Evolutionary conservation across 1,140 invertebrate genomes (phyloP), one percentile per base, ranked within the genome.

Genomic region (Sitophilus oryzae): DNA sequence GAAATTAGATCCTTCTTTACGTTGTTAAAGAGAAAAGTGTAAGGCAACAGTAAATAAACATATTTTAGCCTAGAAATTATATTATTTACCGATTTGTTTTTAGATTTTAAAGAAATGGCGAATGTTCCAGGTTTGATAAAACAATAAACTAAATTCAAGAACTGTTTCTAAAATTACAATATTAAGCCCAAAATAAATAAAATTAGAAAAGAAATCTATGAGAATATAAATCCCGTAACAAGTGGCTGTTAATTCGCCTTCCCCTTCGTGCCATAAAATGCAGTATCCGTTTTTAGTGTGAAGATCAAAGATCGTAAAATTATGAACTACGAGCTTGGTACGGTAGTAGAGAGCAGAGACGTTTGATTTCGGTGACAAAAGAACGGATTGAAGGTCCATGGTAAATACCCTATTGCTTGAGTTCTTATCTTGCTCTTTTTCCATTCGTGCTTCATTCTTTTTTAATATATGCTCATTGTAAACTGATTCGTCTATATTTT

Each of bases 391-490:
- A 11, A 56, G 41, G 18, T 58, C 46, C 50, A 58, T 47, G 15
- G 50, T 44, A 37, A 53, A 58, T 11, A 53, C 50, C 14, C 16
- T 43, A 43, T 44, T 36, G 11, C 43, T 21, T 25, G 38, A 35
- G 16, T 41, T 38, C 51, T 62, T 62, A 40, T 62, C 60, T 23
- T 43, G n/a, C 9, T 38, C 40, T 57, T 62, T 60, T 62, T 43
- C 60, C 3, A 38, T 25, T 36, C 57, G 47, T 11, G 60, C 53
- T 42, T 56, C 58, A 41, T 52, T 37, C 38, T 59, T 62, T 20
- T 56, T 46, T 1, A 30, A 1, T 4, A 25, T 8, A 40, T 62
- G 60, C 10, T 52, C 14, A 9, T 20, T 19, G 25, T 60, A 62
- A 6, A 36, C 18, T 11, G 20, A 43, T 54, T 60, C 41, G 9